Conservation (phyloP, 1,140 invertebrate species). For the Macrobrachium rosenbergii region DNA sequence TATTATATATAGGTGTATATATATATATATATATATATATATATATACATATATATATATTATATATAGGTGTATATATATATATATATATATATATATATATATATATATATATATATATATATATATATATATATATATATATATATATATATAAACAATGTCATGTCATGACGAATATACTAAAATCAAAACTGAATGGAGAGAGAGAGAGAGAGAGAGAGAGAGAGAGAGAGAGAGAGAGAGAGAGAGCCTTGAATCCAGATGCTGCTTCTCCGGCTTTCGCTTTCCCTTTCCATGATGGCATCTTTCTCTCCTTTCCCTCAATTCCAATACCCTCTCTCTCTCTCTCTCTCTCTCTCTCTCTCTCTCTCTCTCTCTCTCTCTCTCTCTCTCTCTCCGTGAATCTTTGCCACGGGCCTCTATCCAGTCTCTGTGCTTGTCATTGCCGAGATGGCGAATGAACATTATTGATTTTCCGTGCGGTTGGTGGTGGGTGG, state of each 20-base stretch:
- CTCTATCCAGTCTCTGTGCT: no score
- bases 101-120: conserved; percentile 29
- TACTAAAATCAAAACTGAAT: not conserved
- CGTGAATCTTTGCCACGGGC: no score
- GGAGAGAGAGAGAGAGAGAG: conserved; percentile 20
- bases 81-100: conserved; percentile 27
- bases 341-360: not conserved
- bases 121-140: conserved; percentile 35
- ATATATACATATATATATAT: conserved; percentile 17
- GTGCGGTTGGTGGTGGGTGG: no score
- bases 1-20: conserved; percentile 10
- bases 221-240: conserved; percentile 30
- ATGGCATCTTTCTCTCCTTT: not conserved
- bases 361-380: not conserved
- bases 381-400: no score
- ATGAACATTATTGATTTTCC: no score
- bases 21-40: conserved; percentile 34
- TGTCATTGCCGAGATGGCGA: no score
- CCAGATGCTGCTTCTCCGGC: not conserved
- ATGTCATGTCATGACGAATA: not conserved
- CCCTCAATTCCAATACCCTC: not conserved
- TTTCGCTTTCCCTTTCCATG: not conserved
- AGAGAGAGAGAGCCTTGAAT: conserved; percentile 9
- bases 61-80: conserved; percentile 1
- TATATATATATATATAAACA: conserved; percentile 5